Percentiles rank a stretch among this genome's conserved stretches.
Evolutionary conservation across 2,113 vertebrate species (phyloP).

Genomic region (Cyanoramphus novaezelandiae): DNA sequence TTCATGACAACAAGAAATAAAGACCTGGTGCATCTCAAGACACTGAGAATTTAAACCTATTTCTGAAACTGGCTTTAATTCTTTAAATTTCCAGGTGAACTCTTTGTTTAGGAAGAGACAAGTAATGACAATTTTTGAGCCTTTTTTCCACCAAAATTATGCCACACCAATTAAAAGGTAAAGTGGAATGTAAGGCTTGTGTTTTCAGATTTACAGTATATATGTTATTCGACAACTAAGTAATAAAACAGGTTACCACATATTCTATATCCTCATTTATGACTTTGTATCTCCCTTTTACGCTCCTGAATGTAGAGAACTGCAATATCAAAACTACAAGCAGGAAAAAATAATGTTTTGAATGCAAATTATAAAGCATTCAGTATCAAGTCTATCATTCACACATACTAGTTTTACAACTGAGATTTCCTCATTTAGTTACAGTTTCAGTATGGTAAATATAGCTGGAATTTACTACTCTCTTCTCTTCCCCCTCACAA

Average conservation of each 20-base stretch:
- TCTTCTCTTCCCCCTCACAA: not conserved
- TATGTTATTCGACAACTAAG: not conserved
- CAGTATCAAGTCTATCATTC: not conserved
- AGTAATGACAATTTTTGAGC: not conserved
- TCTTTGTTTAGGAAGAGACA: constrained; percentile 4
- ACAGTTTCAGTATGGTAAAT: not conserved
- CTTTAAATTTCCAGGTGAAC: not conserved
- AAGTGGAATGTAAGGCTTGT: not conserved
- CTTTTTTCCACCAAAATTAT: not conserved
- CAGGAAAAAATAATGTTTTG: not conserved
- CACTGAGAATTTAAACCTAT: not conserved
- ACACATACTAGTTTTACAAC: not conserved
- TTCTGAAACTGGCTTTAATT: not conserved
- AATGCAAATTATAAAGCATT: not conserved
- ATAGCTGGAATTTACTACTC: constrained; percentile 1
- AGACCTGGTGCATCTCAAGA: not conserved
- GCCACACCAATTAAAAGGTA: not conserved
- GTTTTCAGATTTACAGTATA: not conserved
- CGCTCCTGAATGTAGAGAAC: not conserved
- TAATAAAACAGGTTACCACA: not conserved
- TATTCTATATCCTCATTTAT: not conserved
- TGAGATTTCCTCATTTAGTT: not conserved
- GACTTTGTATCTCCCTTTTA: not conserved
- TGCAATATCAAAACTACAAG: not conserved
- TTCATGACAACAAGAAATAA: not conserved